Evolutionary conservation across 2,888 invertebrate species (phyloP).

Genomic region (Cataglyphis cursor): DNA sequence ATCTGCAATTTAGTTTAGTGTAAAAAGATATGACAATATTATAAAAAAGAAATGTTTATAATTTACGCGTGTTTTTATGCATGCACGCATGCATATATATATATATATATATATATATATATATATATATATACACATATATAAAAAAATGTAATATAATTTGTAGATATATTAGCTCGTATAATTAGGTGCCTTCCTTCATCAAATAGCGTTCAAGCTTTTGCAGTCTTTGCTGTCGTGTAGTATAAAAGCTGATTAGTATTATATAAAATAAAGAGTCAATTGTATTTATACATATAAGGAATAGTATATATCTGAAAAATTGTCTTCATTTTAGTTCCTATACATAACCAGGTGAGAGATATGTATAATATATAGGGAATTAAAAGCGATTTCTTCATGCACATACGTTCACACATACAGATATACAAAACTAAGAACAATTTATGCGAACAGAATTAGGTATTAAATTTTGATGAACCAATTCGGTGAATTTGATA

Average conservation of each 20-base stretch:
- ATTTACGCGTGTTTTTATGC: constrained; percentile 60
- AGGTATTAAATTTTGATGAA: constrained; percentile 10
- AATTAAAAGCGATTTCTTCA: constrained; percentile 28
- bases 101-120: constrained; percentile 45
- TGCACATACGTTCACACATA: neutral
- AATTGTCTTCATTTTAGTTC: constrained; percentile 69
- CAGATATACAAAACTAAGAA: constrained; percentile 13
- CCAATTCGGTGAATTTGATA: neutral
- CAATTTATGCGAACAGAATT: constrained; percentile 32
- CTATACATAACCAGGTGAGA: constrained; percentile 54
- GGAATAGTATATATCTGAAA: constrained; percentile 48
- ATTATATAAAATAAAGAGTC: constrained; percentile 66
- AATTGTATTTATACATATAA: constrained; percentile 64
- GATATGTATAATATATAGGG: constrained; percentile 14
- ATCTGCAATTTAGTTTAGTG: constrained; percentile 60
- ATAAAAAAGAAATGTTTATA: constrained; percentile 69
- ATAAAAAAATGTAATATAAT: constrained; percentile 67
- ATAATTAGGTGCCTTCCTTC: constrained; percentile 84
- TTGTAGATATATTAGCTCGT: constrained; percentile 77
- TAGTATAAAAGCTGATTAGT: constrained; percentile 61
- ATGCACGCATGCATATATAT: constrained; percentile 26
- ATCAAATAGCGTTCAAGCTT: constrained; percentile 74
- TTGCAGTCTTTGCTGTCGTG: constrained; percentile 72
- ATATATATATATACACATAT: constrained; percentile 56
- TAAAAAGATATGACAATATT: constrained; percentile 80